Conservation (phyloP, 1,140 invertebrate species). For the Pachypeltis micranthus region DNA sequence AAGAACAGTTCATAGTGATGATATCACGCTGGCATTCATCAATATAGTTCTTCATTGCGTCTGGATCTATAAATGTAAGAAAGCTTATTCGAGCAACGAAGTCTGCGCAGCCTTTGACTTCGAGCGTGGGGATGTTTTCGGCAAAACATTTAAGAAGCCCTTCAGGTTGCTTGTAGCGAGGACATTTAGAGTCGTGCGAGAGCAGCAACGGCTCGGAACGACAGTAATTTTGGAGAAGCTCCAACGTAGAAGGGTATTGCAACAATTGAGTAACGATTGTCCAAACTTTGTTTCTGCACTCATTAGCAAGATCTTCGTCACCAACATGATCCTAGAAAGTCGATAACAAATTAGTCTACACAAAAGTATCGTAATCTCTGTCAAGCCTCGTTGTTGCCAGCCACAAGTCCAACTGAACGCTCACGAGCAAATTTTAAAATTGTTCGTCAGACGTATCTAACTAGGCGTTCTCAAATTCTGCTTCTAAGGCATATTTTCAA, state of each 20-base stretch:
- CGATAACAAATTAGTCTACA: neutral
- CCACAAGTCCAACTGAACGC: too few species aligned
- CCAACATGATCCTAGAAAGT: neutral
- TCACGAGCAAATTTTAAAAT: too few species aligned
- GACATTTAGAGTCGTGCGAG: neutral
- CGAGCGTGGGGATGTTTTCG: neutral
- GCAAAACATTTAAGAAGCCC: neutral
- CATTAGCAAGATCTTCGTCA: neutral
- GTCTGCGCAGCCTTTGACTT: neutral
- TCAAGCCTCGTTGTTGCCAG: too few species aligned
- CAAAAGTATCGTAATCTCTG: too few species aligned
- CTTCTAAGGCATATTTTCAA: neutral
- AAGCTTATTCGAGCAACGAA: conserved; percentile 11
- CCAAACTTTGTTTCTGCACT: neutral
- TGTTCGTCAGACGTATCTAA: neutral
- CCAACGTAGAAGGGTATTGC: neutral
- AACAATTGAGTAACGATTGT: neutral
- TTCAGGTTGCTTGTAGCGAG: neutral
- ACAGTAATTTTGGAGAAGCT: neutral
- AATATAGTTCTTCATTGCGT: conserved; percentile 4
- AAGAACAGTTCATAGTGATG: conserved; percentile 7
- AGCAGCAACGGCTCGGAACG: neutral
- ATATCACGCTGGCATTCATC: conserved; percentile 14
- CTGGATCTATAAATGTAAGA: conserved; percentile 7
- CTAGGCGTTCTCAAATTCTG: neutral